Evolutionary conservation across 2,888 invertebrate genomes (phyloP).

Genomic region (Sarcophaga subvicina): DNA sequence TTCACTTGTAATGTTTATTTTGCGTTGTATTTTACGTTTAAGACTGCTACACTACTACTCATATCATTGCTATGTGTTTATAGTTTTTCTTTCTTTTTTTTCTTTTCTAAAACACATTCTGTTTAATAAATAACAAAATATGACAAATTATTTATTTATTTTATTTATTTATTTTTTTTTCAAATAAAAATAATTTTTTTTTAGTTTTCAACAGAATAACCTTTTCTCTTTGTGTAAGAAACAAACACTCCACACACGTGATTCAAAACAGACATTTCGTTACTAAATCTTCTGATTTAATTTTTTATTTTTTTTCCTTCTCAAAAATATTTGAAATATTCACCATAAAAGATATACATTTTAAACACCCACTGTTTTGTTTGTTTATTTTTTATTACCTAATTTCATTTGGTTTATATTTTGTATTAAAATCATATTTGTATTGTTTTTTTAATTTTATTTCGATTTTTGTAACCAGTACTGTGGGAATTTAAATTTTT

Average conservation of each 20-base stretch:
- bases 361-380: too few relatives aligned
- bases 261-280: too few relatives aligned
- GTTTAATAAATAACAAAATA: too few relatives aligned
- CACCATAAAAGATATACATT: too few relatives aligned
- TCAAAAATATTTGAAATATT: too few relatives aligned
- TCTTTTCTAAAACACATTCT: background rate
- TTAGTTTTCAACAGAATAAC: background rate
- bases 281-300: too few relatives aligned
- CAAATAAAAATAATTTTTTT: background rate
- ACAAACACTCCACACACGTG: background rate
- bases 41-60: background rate
- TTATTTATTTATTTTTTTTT: background rate
- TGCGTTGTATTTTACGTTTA: background rate
- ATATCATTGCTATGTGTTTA: background rate
- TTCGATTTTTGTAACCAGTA: background rate
- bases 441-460: too few relatives aligned
- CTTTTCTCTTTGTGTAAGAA: background rate
- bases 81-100: background rate
- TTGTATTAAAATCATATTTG: too few relatives aligned
- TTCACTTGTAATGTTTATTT: background rate
- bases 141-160: background rate
- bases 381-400: too few relatives aligned
- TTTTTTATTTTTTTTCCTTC: too few relatives aligned
- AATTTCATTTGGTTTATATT: too few relatives aligned
- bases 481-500: slow-evolving; percentile 24